Percentiles rank a stretch among this genome's conserved stretches.
phyloP scores from a whole-genome alignment of 35 echinoderm and acorn worm genomes.

The Acanthaster planci region DNA sequence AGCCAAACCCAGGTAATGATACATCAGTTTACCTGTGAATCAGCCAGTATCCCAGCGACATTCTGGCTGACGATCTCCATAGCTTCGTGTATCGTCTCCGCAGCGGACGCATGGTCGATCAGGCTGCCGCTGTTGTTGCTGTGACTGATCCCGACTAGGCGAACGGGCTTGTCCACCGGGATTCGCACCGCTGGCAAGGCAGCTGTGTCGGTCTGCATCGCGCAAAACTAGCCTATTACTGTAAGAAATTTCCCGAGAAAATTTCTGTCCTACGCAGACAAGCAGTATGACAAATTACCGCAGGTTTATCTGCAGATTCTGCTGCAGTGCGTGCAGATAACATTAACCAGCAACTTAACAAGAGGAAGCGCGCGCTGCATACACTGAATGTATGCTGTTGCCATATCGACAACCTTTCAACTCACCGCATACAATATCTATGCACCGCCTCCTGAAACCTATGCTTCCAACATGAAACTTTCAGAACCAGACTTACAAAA shows the following conservation, averaged over 20 bases:
- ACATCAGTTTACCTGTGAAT: conserved; percentile 5
- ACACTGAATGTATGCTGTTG: conserved; percentile 11
- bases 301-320: too few species aligned
- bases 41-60: conserved; percentile 56
- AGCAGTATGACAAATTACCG: too few species aligned
- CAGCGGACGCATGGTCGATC: conserved; percentile 79
- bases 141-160: conserved; percentile 90
- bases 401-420: not conserved
- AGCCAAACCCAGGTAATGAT: too few species aligned
- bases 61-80: conserved; percentile 39
- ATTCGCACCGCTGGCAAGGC: conserved; percentile 84
- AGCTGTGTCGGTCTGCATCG: conserved; percentile 41
- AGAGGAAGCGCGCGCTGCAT: too few species aligned
- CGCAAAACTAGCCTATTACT: too few species aligned
- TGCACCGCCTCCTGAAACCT: not conserved
- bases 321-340: too few species aligned
- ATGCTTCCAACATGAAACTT: not conserved
- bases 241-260: too few species aligned
- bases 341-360: too few species aligned
- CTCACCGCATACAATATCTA: not conserved
- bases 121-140: conserved; percentile 93
- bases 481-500: not conserved
- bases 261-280: too few species aligned
- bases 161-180: conserved; percentile 92
- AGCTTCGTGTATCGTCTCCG: conserved; percentile 12